Percentiles rank a stretch among this genome's conserved stretches.
Evolutionary conservation across 2,888 invertebrate genomes (phyloP).

Genomic region (Acleris laterana): DNA sequence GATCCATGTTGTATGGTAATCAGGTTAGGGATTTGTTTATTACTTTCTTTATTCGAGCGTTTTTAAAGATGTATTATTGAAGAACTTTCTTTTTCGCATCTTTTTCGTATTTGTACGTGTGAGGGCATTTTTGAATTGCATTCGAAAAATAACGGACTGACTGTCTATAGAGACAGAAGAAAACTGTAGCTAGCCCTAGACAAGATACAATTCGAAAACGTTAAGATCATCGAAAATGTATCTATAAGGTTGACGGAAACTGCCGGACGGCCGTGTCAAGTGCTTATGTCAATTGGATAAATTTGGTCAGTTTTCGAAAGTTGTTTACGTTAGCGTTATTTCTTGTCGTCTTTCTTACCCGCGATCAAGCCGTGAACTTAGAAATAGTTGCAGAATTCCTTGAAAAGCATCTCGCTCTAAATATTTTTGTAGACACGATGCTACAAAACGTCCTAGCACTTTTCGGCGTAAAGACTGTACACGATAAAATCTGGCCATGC

Average conservation of each 20-base stretch:
- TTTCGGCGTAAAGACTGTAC: slow-evolving; percentile 26
- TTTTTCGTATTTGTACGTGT: too few relatives aligned
- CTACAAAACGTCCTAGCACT: slow-evolving; percentile 22
- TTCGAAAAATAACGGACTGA: neutral
- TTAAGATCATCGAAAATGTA: too few relatives aligned
- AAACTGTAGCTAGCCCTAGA: slow-evolving; percentile 4
- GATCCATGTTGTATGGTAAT: slow-evolving; percentile 30
- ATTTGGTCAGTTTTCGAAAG: too few relatives aligned
- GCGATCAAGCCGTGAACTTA: slow-evolving; percentile 4
- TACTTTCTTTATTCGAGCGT: slow-evolving; percentile 11
- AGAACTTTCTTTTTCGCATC: too few relatives aligned
- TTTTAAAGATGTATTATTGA: neutral
- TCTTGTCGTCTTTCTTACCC: neutral
- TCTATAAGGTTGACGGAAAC: too few relatives aligned
- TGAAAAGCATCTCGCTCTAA: slow-evolving; percentile 16
- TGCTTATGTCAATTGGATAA: too few relatives aligned
- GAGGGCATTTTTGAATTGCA: too few relatives aligned
- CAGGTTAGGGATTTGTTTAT: slow-evolving; percentile 25
- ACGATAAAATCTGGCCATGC: too few relatives aligned
- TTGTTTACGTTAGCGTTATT: too few relatives aligned
- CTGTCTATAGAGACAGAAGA: neutral
- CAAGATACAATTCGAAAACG: neutral
- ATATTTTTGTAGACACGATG: slow-evolving; percentile 24
- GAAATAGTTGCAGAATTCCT: slow-evolving; percentile 18
- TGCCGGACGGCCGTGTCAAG: too few relatives aligned